phyloP scores from a whole-genome alignment of 2,888 invertebrate genomes.

The Drosophila trichaetosa region DNA sequence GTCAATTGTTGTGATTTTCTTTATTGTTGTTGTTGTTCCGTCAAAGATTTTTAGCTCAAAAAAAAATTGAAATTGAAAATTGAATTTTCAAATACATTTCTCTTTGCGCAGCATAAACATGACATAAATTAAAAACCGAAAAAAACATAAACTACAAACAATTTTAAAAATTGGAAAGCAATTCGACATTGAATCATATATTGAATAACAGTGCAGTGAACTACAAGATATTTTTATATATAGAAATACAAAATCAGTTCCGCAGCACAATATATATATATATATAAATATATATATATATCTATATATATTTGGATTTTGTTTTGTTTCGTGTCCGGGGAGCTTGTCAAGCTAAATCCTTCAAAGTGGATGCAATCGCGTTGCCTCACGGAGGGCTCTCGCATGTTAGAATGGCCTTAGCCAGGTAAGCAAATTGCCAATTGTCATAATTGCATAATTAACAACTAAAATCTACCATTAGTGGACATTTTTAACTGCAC shows the following conservation, averaged over 20 bases:
- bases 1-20: constrained; percentile 8
- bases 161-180: constrained; percentile 2
- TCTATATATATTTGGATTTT: constrained; percentile 26
- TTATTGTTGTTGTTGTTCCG: constrained; percentile 10
- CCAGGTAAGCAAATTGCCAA: constrained; percentile 86
- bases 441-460: neutral
- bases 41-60: constrained; percentile 10
- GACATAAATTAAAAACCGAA: neutral
- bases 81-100: neutral
- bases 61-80: constrained; percentile 18
- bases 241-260: constrained; percentile 8
- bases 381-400: constrained; percentile 87
- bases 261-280: constrained; percentile 12
- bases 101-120: constrained; percentile 28
- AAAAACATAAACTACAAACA: neutral
- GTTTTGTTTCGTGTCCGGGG: constrained; percentile 24
- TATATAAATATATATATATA: constrained; percentile 11
- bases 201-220: constrained; percentile 34
- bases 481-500: neutral
- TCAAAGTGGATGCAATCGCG: constrained; percentile 87
- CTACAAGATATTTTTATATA: constrained; percentile 13
- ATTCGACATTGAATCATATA: constrained; percentile 14
- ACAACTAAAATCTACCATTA: neutral
- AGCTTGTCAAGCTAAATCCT: constrained; percentile 61
- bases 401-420: constrained; percentile 89